Base-by-base conservation (phyloP, 2,888 invertebrate genomes). In the Hyppa rectilinea region DNA sequence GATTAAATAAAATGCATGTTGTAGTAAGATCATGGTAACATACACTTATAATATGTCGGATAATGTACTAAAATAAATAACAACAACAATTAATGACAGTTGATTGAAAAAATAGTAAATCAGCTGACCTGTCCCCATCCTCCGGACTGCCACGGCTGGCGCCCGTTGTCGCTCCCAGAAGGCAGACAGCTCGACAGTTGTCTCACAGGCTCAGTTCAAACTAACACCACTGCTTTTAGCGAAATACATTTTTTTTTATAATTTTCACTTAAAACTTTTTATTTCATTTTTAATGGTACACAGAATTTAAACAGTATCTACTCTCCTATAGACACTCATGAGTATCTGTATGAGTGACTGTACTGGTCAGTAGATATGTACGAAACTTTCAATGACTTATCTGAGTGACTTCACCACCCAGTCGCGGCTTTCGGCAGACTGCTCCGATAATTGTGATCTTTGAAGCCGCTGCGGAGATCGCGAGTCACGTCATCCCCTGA, bases 81-180 rank as follows among this genome's bases (percentile, higher is more conserved):
- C 17, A 26, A 47, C 31, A 63, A 50, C 50, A n/a, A 53, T 59
- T 34, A 60, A 45, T 62, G 40, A 62, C 45, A 60, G 49, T 50
- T 40, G 43, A 60, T 20, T 34, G 23, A 49, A 43, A 50, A 47
- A 52, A 64, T 50, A 53, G 2, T 10, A 14, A 29, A 71, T 71
- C 62, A 77, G 89, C 94, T 96, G 90, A 97, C 97, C 97, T 96
- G 97, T 97, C 85, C 97, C 97, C 97, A 97, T 97, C 90, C 97
- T 97, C 89, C 97, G 97, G 92, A 97, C 96, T 85, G 95, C 93
- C 92, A 92, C 94, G 94, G 96, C 89, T 88, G 96, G 96, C 92
- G 96, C 89, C 95, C 97, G 96, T 86, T 96, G 96, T 88, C 97
- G 96, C 84, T 96, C 96, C 97, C 97, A 97, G 92, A 97, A 96